Evolutionary conservation across 1,140 invertebrate genomes (phyloP), one percentile per base, ranked within the genome.

Genomic region (Drosophila sproati): DNA sequence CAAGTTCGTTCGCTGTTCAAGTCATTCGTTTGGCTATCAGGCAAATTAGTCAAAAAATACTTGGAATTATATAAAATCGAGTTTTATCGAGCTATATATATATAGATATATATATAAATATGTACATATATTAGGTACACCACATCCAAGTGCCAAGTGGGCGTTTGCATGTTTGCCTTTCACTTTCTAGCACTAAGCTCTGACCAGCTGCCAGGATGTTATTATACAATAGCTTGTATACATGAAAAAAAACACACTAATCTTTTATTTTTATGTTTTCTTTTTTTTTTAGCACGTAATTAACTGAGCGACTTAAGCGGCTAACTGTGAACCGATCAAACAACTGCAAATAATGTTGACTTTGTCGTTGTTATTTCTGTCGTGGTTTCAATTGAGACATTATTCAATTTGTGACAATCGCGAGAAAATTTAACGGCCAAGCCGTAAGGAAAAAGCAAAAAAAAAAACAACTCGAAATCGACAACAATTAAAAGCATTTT

Each of bases 371-470:
- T n/a, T 41, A 48, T 43, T 72, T 45, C 55, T 64, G 50, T 45
- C 45, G 45, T 63, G 10, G 39, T 43, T 43, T 70, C 85, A 89
- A 88, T 88, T 88, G 77, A 88, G 83, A 80, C 83, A 88, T 88
- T 88, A 88, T 89, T 88, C 83, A 89, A 88, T 88, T 88, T 89
- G 81, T 83, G 83, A 88, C 83, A 88, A 72, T 61, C 67, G 79
- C 82, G 81, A 82, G 79, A 87, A 78, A 71, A 76, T 57, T 50
- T 35, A 78, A 70, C 73, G 41, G 54, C 41, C 32, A 37, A 54
- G 35, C 47, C 59, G 20, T 43, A 45, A 50, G 47, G 20, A 7
- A 57, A 48, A 76, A 34, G 34, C 41, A 81, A 62, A 41, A 57
- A 62, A 57, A 37, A 68, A 60, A 52, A 5, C 35, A 31, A 45